A percentile compares a stretch with the other conserved stretches of the same genome.
Conservation (phyloP, 2,797 vertebrate species). For the Peromyscus attwateri region DNA sequence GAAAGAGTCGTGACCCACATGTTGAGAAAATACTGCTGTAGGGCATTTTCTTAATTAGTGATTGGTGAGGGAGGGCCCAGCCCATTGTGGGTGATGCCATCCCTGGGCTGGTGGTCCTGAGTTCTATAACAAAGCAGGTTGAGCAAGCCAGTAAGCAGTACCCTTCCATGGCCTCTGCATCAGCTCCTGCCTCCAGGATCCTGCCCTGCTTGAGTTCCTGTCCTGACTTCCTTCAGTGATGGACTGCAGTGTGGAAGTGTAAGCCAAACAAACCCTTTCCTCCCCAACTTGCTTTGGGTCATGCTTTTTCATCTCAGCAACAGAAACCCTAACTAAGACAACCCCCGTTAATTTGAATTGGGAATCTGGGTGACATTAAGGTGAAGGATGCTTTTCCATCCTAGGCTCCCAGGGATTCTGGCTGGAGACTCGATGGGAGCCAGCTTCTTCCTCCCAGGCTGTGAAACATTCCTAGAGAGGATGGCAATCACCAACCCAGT, state of each 20-base stretch:
- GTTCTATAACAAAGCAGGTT: neutral
- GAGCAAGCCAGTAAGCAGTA: neutral
- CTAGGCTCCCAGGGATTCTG: neutral
- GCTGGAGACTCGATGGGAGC: too few species aligned
- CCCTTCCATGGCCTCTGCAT: neutral
- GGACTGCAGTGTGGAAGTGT: rapidly evolving
- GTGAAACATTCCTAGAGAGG: rapidly evolving
- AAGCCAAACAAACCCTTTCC: neutral
- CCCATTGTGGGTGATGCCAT: neutral
- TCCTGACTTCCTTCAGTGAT: neutral
- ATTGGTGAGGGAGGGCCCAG: neutral
- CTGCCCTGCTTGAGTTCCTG: neutral
- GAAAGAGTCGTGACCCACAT: neutral
- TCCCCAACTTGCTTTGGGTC: neutral
- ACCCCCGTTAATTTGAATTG: rapidly evolving
- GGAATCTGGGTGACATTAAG: neutral
- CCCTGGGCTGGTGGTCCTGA: neutral
- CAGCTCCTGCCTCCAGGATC: neutral
- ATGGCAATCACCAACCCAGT: rapidly evolving
- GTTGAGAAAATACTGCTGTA: neutral
- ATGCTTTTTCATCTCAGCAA: neutral
- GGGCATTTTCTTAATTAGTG: neutral
- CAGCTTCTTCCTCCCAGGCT: neutral
- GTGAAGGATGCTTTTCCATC: rapidly evolving
- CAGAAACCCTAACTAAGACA: neutral